Percentiles rank a stretch among this genome's conserved stretches.
These are phyloP conservation scores for Plagodis dolabraria DNA, from an alignment of 2,888 invertebrate genomes.

Conservation along the genomic window DNA sequence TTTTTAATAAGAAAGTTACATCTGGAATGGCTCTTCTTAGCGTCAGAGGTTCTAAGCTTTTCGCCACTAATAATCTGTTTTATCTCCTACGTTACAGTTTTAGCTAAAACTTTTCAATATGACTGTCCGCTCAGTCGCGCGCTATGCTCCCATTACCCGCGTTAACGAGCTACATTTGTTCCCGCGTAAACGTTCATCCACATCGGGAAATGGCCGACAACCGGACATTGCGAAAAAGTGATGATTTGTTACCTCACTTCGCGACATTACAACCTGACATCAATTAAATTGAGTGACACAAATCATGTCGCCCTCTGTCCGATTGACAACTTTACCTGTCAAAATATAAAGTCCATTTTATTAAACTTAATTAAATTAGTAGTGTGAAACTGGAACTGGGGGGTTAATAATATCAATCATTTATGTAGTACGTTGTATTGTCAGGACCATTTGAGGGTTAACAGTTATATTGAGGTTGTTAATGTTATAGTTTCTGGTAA, in stretches of 20 bases:
- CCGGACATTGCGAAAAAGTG: slow-evolving; percentile 67
- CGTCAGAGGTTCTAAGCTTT: no score
- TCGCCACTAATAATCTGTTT: no score
- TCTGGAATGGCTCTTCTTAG: no score
- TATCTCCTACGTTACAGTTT: no score
- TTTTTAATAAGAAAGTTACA: no score
- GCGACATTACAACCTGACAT: slow-evolving; percentile 67
- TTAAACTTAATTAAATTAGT: slow-evolving; percentile 17
- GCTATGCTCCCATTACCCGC: slow-evolving; percentile 72
- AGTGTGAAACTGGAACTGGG: slow-evolving; percentile 65
- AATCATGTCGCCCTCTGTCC: slow-evolving; percentile 44
- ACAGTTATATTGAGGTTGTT: slow-evolving; percentile 20
- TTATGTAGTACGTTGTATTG: slow-evolving; percentile 71
- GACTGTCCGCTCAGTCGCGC: slow-evolving; percentile 59
- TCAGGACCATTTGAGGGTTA: slow-evolving; percentile 37
- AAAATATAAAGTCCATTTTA: slow-evolving; percentile 44
- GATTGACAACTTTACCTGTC: slow-evolving; percentile 32
- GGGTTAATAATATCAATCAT: slow-evolving; percentile 75
- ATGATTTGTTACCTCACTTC: slow-evolving; percentile 75
- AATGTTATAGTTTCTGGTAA: slow-evolving; percentile 23
- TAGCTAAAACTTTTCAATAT: slow-evolving; percentile 26
- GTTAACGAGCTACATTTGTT: slow-evolving; percentile 78
- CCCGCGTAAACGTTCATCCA: slow-evolving; percentile 56
- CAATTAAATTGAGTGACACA: slow-evolving; percentile 79
- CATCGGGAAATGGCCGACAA: slow-evolving; percentile 61